Evolutionary conservation across 2,888 invertebrate genomes (phyloP).

Genomic region (Trileptium ribeirensis): DNA sequence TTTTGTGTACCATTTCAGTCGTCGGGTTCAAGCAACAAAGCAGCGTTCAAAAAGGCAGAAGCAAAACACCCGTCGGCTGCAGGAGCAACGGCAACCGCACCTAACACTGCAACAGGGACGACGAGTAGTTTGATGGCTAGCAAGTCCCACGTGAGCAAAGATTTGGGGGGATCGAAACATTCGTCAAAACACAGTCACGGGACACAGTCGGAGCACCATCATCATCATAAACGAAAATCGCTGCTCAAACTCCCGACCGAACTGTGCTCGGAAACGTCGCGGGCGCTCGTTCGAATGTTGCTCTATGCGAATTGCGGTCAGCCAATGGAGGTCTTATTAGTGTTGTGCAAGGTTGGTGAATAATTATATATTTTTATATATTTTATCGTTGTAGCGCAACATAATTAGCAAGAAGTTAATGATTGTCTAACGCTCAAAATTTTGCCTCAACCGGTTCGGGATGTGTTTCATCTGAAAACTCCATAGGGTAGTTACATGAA

Average conservation of each 20-base stretch:
- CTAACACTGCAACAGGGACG: too few species aligned
- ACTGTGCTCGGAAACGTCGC: neutral
- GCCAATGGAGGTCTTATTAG: slow-evolving; percentile 58
- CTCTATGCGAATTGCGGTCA: neutral
- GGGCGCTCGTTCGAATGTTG: neutral
- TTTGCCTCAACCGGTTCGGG: too few species aligned
- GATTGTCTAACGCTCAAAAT: too few species aligned
- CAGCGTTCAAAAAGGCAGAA: neutral
- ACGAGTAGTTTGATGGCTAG: neutral
- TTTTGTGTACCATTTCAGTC: too few species aligned
- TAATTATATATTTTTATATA: too few species aligned
- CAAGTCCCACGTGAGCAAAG: neutral
- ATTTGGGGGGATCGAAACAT: neutral
- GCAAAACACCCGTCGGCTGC: slow-evolving; percentile 11
- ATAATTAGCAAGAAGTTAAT: too few species aligned
- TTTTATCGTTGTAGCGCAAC: too few species aligned
- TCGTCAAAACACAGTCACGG: neutral
- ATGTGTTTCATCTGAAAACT: too few species aligned
- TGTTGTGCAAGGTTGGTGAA: slow-evolving; percentile 52
- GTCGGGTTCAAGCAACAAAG: too few species aligned
- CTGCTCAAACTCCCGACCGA: neutral
- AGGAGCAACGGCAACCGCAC: neutral
- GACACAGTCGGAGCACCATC: neutral
- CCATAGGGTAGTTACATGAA: too few species aligned
- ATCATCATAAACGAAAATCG: neutral